Conservation (phyloP, 2,113 vertebrate genomes). For the Corydoras maculifer region DNA sequence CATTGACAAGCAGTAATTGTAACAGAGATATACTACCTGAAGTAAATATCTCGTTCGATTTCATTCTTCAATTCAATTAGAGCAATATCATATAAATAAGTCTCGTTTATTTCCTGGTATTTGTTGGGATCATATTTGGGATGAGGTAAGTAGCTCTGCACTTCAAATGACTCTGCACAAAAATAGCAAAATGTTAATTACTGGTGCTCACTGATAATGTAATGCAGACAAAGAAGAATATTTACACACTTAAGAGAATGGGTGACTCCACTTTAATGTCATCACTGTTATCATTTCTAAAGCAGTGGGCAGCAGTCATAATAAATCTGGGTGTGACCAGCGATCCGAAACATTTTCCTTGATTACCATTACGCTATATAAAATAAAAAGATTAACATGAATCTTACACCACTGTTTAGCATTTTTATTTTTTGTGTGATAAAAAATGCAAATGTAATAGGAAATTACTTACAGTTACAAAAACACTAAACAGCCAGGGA, state of each 20-base stretch:
- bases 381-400: background rate
- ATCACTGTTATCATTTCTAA: conserved; percentile 24
- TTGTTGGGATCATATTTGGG: conserved; percentile 30
- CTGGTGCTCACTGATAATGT: no score
- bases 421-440: no score
- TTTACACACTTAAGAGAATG: background rate
- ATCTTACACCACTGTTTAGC: background rate
- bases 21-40: no score
- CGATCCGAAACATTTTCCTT: conserved; percentile 53
- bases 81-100: conserved; percentile 67
- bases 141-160: conserved; percentile 38
- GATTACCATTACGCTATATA: conserved; percentile 14
- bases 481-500: conserved; percentile 56
- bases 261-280: conserved; percentile 24
- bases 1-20: no score
- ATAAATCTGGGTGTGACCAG: conserved; percentile 56
- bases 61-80: conserved; percentile 51
- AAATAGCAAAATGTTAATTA: no score
- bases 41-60: no score
- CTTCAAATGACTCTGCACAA: background rate
- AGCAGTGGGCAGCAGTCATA: conserved; percentile 68
- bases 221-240: no score
- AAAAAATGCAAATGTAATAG: background rate
- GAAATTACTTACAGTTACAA: conserved; percentile 28
- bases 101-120: conserved; percentile 50